Evolutionary conservation across 2,113 vertebrate genomes (phyloP).

Genomic region (western clawed frog (Xenopus tropicalis)): DNA sequence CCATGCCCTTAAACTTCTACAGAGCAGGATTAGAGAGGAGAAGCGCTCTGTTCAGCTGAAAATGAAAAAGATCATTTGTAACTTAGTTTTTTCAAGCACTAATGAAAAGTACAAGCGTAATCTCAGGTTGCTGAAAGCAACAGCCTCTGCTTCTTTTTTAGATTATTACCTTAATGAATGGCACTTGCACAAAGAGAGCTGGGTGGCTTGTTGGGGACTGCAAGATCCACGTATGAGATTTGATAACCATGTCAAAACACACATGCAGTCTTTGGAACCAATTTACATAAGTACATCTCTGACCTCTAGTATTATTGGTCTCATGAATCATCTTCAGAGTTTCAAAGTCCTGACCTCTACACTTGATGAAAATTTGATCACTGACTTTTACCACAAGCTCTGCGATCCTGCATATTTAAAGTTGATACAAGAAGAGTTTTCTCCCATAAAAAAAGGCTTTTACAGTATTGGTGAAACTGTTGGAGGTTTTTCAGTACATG

Average conservation of each 20-base stretch:
- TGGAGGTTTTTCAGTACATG: slow-evolving; percentile 26
- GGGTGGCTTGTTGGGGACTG: slow-evolving; percentile 41
- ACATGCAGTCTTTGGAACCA: slow-evolving; percentile 19
- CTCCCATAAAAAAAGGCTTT: neutral
- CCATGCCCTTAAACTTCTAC: slow-evolving; percentile 38
- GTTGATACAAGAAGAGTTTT: slow-evolving; percentile 23
- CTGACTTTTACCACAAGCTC: neutral
- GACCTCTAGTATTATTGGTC: neutral
- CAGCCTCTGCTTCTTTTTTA: slow-evolving; percentile 19
- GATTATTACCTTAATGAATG: slow-evolving; percentile 39
- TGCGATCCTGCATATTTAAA: neutral
- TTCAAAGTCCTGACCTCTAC: slow-evolving; percentile 13
- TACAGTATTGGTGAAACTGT: slow-evolving; percentile 6
- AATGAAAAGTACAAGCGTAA: slow-evolving; percentile 32
- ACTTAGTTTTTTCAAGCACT: slow-evolving; percentile 32
- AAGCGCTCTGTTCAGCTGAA: neutral
- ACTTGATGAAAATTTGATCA: neutral
- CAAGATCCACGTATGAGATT: slow-evolving; percentile 16
- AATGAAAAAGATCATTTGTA: slow-evolving; percentile 32
- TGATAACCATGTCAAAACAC: slow-evolving; percentile 29
- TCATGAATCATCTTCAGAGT: slow-evolving; percentile 34
- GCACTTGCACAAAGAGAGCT: slow-evolving; percentile 39
- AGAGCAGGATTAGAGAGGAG: slow-evolving; percentile 8
- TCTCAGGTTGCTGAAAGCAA: slow-evolving; percentile 30
- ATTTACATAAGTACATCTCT: neutral